Evolutionary conservation across 1,140 invertebrate species (phyloP), one percentile per base, ranked within the genome.

Genomic region (Colletes latitarsis): DNA sequence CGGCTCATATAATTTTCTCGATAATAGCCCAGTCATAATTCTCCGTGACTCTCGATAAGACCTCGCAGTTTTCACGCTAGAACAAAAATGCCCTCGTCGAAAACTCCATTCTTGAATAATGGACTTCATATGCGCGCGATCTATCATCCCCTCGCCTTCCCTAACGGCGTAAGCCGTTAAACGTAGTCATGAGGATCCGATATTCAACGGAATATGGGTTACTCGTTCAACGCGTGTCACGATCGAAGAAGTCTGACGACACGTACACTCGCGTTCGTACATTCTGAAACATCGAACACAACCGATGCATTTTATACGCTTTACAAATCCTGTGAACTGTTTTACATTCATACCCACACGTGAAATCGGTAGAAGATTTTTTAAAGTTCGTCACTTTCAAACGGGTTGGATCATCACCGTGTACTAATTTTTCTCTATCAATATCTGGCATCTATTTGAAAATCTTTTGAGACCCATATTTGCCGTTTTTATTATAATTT

Each of bases 51-150:
- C 57, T 79, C 77, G 77, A 79, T 79, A 79, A 79, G 77, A 66
- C 77, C 60, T 43, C 55, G 60, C 49, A 73, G 52, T 60, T 55
- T 64, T 64, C 69, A 57, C 52, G 41, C 19, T 64, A 10, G 77
- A 66, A 79, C 77, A 79, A 79, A 79, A 79, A 79, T 79, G 70
- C 69, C 60, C 39, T 60, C 60, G 77, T 72, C 77, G 69, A 79
- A 73, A 73, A 79, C 70, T 73, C 60, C 69, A 66, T 79, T 46
- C 69, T 17, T 85, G 83, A 85, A 85, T 85, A 84, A 85, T 85
- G 83, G 83, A 85, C 80, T 81, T 85, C 83, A 81, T 67, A 83
- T 81, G 72, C 77, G 57, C 53, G 57, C 69, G 72, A 74, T 81
- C 67, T 79, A 81, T 79, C 77, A 79, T 73, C 49, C 41, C 69